phyloP scores from a whole-genome alignment of 2,113 vertebrate species.

The Osmerus mordax region DNA sequence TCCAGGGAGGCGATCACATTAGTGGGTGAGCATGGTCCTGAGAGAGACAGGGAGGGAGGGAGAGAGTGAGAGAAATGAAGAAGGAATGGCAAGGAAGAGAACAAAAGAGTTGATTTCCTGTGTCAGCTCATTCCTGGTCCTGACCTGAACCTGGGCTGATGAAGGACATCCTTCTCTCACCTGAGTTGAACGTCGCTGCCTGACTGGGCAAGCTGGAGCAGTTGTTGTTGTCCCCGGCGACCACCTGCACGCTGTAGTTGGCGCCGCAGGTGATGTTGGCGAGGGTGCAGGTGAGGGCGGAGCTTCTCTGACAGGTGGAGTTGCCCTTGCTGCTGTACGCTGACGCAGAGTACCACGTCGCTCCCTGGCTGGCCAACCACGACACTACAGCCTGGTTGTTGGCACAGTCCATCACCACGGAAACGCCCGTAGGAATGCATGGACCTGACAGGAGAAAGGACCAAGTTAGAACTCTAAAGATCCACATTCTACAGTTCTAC shows the following conservation, averaged over 20 bases:
- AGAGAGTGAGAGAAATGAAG: not conserved
- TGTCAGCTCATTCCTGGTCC: no score
- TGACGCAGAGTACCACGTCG: conserved; percentile 43
- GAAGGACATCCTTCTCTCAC: conserved; percentile 28
- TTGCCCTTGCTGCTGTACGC: conserved; percentile 40
- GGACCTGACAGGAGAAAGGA: conserved; percentile 49
- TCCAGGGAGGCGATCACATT: conserved; percentile 33
- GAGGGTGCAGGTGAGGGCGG: conserved; percentile 48
- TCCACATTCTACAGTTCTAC: not conserved
- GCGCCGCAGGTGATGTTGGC: conserved; percentile 54
- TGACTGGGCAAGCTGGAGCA: conserved; percentile 44
- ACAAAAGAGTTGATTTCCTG: no score
- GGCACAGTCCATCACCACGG: conserved; percentile 47
- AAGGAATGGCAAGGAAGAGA: no score
- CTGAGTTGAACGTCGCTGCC: conserved; percentile 41
- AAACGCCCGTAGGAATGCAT: conserved; percentile 56
- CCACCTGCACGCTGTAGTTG: conserved; percentile 41
- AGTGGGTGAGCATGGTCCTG: not conserved
- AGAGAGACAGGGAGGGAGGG: not conserved
- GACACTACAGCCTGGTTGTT: conserved; percentile 54
- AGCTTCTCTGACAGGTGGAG: conserved; percentile 42
- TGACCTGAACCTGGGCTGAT: no score
- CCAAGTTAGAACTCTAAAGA: not conserved
- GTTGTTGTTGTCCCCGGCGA: conserved; percentile 33
- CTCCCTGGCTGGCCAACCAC: conserved; percentile 60